phyloP scores from a whole-genome alignment of 2,888 invertebrate genomes.

The Heliconius sara region DNA sequence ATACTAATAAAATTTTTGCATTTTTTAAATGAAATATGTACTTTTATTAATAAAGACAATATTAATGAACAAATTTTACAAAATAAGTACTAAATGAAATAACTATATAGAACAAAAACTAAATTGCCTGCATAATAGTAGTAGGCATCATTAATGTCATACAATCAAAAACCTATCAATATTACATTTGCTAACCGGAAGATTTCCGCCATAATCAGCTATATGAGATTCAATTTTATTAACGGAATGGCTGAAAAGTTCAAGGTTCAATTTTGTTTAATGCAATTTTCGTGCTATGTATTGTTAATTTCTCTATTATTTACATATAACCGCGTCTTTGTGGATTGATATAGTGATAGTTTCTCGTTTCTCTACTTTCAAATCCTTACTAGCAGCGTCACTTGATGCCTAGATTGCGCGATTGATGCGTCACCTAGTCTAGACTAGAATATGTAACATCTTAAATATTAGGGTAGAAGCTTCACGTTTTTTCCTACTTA shows the following conservation, averaged over 20 bases:
- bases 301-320: no score
- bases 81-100: not conserved
- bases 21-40: no score
- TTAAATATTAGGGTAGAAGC: not conserved
- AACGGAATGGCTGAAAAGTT: not conserved
- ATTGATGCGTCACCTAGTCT: no score
- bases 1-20: no score
- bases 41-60: not conserved
- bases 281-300: not conserved
- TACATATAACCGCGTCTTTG: no score
- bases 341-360: no score
- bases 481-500: not conserved
- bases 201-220: constrained; percentile 4
- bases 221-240: not conserved
- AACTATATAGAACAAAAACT: not conserved
- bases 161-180: constrained; percentile 25
- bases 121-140: not conserved
- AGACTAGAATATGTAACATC: no score
- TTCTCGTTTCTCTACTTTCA: no score
- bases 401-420: no score
- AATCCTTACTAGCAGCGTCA: no score
- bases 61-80: not conserved
- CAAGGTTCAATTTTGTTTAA: not conserved
- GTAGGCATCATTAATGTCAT: not conserved
- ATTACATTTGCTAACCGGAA: constrained; percentile 23